Evolutionary conservation across 2,797 vertebrate species (phyloP).

Genomic region (Arremon aurantiirostris): DNA sequence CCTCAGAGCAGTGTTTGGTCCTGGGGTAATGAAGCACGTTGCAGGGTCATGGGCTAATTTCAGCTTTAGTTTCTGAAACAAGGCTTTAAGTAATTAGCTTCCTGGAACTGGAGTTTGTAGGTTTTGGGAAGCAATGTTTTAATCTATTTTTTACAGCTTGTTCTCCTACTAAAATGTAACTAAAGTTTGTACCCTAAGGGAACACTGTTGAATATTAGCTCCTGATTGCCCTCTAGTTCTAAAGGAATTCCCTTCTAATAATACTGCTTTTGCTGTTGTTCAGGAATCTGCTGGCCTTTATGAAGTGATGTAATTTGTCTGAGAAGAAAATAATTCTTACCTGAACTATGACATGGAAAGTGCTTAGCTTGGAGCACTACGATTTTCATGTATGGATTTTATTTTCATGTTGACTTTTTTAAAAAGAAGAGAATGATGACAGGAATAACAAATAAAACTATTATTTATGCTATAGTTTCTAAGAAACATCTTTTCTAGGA

Average conservation of each 20-base stretch:
- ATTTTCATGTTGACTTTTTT: not conserved
- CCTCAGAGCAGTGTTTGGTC: not conserved
- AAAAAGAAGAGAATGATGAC: not conserved
- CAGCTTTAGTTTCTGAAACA: not conserved
- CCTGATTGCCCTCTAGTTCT: not conserved
- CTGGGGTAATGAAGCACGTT: accelerated
- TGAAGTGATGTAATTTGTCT: not conserved
- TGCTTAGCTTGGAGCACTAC: not conserved
- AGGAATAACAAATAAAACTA: not conserved
- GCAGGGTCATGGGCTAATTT: not conserved
- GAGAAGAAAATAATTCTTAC: not conserved
- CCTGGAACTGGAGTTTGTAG: not conserved
- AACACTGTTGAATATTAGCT: not conserved
- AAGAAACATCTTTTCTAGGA: not conserved
- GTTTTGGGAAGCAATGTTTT: not conserved
- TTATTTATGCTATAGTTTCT: not conserved
- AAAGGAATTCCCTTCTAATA: not conserved
- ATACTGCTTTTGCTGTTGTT: not conserved
- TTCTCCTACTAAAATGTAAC: not conserved
- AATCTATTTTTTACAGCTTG: not conserved
- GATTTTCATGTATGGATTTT: not conserved
- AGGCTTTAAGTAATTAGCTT: not conserved
- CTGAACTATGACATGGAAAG: not conserved
- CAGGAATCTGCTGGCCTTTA: not conserved
- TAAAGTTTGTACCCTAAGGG: not conserved